Evolutionary conservation across 2,888 invertebrate genomes (phyloP), one percentile per base, ranked within the genome.

Genomic region (Lordiphosa andalusiaca): DNA sequence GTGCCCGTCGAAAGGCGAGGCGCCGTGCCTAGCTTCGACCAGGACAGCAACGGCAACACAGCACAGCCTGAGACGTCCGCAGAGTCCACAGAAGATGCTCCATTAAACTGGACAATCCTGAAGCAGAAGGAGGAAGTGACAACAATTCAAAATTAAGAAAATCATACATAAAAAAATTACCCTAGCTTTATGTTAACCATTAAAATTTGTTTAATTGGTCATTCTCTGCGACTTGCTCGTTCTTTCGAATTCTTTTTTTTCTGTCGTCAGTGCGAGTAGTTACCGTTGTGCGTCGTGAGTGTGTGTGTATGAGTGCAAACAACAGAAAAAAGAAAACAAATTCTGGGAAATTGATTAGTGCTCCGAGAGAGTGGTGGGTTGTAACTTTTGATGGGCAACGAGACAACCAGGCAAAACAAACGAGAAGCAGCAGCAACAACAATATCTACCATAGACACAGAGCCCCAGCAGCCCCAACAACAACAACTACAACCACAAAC

Each of bases 351-450:
- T 65, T 65, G 65, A 59, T 59, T 65, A 30, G 53, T 39, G 44
- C 47, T 35, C 21, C 30, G 12, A 16, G 35, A 44, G 16, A 16
- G 52, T 13, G 23, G 23, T 23, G 33, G 42, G 55, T 36, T 55
- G 37, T 37, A 25, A 46, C 54, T 60, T 66, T 66, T 66, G 66
- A 66, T 66, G 66, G 66, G 66, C 66, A 66, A 66, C 48, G 60
- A 60, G 66, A 66, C 66, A 60, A 38, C 65, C 38, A 47, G 65
- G 53, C 64, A 63, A 56, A 52, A 56, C 53, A 51, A 56, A 46
- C 64, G 56, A 48, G 63, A 46, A 51, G 56, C 56, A 44, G 44
- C 35, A 57, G 21, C 35, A 47, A 9, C 40, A 25, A 16, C 53
- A n/a, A 25, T 35, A 40, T 19, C 40, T 23, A 21, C 50, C 12